Conservation (phyloP, 2,888 invertebrate genomes). For the Philopedon plagiatum region DNA sequence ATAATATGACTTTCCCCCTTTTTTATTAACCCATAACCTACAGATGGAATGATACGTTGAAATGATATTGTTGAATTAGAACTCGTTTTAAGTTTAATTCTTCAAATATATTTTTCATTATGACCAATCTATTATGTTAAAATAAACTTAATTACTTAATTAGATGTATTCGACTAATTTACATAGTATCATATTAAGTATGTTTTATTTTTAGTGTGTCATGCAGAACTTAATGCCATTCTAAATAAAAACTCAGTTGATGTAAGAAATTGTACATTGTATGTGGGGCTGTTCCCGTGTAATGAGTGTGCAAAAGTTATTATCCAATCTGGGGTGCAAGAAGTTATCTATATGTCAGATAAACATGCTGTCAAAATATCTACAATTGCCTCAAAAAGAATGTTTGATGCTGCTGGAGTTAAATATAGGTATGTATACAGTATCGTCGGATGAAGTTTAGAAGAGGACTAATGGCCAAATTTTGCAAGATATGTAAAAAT, state of each 20-base stretch:
- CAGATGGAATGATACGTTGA: no score
- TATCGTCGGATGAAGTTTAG: no score
- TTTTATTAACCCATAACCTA: no score
- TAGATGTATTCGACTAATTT: neutral
- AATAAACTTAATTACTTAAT: neutral
- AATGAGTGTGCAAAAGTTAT: constrained; percentile 98
- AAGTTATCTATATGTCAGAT: constrained; percentile 86
- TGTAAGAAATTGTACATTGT: constrained; percentile 86
- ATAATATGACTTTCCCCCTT: no score
- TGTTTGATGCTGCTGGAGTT: constrained; percentile 87
- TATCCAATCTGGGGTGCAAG: constrained; percentile 91
- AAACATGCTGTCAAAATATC: constrained; percentile 79
- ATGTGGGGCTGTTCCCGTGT: constrained; percentile 94
- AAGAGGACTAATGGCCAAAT: no score
- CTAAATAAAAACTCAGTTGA: constrained; percentile 88
- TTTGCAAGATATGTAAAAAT: no score
- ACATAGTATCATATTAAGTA: neutral
- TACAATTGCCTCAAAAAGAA: constrained; percentile 83
- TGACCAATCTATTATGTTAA: no score
- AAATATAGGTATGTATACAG: constrained; percentile 71
- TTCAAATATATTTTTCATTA: no score
- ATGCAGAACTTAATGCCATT: constrained; percentile 98
- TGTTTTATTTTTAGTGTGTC: constrained; percentile 82
- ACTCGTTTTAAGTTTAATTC: no score
- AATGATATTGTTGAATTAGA: no score